Conservation (phyloP, 2,888 invertebrate genomes). For the Drosophila tripunctata region DNA sequence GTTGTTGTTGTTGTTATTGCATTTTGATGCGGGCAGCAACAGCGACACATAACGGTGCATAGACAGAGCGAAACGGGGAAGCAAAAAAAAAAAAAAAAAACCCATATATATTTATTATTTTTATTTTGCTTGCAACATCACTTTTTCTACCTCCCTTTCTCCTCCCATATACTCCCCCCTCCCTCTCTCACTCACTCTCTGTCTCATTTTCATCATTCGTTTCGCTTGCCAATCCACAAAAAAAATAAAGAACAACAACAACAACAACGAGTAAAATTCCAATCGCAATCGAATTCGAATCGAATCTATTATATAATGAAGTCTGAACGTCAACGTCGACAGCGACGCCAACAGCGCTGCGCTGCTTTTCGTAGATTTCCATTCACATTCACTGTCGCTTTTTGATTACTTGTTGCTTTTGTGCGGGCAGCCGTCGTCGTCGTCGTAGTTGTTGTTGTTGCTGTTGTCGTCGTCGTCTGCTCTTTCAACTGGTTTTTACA, state of each 20-base stretch:
- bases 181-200: conserved; percentile 13
- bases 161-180: no score
- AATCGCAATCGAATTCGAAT: conserved; percentile 66
- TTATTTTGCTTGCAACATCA: conserved; percentile 53
- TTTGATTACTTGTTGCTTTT: conserved; percentile 43
- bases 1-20: background rate
- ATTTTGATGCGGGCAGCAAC: conserved; percentile 37
- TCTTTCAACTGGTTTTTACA: conserved; percentile 72
- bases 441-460: conserved; percentile 2
- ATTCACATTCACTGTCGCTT: conserved; percentile 80
- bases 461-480: conserved; percentile 25
- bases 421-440: conserved; percentile 41
- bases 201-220: conserved; percentile 20
- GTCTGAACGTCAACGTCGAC: conserved; percentile 41
- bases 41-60: conserved; percentile 3
- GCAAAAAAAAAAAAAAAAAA: background rate
- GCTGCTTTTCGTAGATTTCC: conserved; percentile 75
- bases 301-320: conserved; percentile 79
- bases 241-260: conserved; percentile 28
- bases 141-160: conserved; percentile 14
- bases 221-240: conserved; percentile 57
- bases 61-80: background rate
- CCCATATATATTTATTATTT: conserved; percentile 22
- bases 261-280: conserved; percentile 43
- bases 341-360: conserved; percentile 14